A percentile compares a stretch with the other conserved stretches of the same genome.
Conservation (phyloP, 2,888 invertebrate genomes). For the Caradrina clavipalpis region DNA sequence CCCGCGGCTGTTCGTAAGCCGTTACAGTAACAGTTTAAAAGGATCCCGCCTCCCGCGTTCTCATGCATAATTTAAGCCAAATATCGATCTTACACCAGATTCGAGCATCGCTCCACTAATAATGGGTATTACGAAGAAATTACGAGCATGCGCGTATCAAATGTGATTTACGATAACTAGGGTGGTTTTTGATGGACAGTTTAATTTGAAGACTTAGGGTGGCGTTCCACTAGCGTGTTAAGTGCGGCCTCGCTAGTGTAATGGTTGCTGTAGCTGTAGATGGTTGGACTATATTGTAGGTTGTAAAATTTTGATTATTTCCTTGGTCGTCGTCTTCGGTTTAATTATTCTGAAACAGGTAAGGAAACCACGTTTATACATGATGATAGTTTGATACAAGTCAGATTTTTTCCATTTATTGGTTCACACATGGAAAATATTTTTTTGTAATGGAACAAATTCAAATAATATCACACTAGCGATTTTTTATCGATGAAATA, state of each 20-base stretch:
- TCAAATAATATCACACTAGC: too few relatives aligned
- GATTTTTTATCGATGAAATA: too few relatives aligned
- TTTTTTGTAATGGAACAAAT: too few relatives aligned
- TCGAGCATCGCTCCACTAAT: constrained; percentile 67
- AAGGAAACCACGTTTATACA: too few relatives aligned
- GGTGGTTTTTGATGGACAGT: constrained; percentile 56
- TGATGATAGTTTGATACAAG: too few relatives aligned
- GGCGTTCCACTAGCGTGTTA: constrained; percentile 6
- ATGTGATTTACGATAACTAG: constrained; percentile 59
- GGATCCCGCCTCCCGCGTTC: constrained; percentile 66
- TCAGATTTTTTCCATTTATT: too few relatives aligned
- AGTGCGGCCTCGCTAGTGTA: not conserved
- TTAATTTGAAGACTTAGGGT: constrained; percentile 53
- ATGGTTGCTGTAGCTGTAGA: too few relatives aligned
- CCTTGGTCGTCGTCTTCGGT: too few relatives aligned
- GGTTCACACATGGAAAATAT: too few relatives aligned
- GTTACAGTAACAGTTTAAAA: constrained; percentile 70
- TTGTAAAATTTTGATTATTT: too few relatives aligned
- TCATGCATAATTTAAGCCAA: constrained; percentile 76
- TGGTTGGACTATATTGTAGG: too few relatives aligned
- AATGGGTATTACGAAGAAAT: constrained; percentile 68
- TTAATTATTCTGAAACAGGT: too few relatives aligned
- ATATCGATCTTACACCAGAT: constrained; percentile 68
- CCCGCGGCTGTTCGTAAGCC: constrained; percentile 53
- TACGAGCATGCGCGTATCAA: constrained; percentile 59